Conservation (phyloP, 2,888 invertebrate genomes). For the Aplocera efformata region DNA sequence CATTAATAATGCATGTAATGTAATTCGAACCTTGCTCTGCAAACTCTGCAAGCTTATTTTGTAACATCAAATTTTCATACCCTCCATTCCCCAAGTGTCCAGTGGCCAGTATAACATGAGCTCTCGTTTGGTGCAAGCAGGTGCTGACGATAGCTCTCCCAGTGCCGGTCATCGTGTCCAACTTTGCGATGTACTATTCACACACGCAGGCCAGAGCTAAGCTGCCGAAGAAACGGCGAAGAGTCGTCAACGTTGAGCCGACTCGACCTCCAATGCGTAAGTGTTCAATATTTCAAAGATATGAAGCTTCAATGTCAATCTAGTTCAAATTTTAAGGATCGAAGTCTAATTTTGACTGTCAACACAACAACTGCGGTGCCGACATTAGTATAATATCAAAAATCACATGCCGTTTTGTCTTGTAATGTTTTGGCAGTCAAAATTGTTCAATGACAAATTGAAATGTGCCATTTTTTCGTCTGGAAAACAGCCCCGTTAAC, state of each 20-base stretch:
- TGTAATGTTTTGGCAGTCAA: too few relatives aligned
- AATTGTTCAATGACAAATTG: too few relatives aligned
- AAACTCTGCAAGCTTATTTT: slow-evolving; percentile 25
- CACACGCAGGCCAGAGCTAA: slow-evolving; percentile 98
- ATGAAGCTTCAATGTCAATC: too few relatives aligned
- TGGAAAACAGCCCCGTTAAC: too few relatives aligned
- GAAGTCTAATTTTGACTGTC: too few relatives aligned
- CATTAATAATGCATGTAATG: slow-evolving; percentile 23
- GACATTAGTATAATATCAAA: too few relatives aligned
- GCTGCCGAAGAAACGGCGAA: slow-evolving; percentile 97
- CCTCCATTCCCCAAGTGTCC: slow-evolving; percentile 20
- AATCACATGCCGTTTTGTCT: too few relatives aligned
- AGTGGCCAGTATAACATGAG: slow-evolving; percentile 15
- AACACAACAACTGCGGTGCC: too few relatives aligned
- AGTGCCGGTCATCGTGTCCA: slow-evolving; percentile 99
- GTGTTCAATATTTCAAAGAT: too few relatives aligned
- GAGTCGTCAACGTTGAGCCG: slow-evolving; percentile 97
- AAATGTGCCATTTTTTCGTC: too few relatives aligned
- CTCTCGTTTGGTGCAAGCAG: slow-evolving; percentile 36
- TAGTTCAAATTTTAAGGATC: too few relatives aligned
- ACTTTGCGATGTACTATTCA: slow-evolving; percentile 98
- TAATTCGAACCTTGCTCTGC: slow-evolving; percentile 22
- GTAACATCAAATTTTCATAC: slow-evolving; percentile 28
- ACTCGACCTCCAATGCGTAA: slow-evolving; percentile 84
- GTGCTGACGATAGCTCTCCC: slow-evolving; percentile 97